Evolutionary conservation across 2,113 vertebrate genomes (phyloP).

Genomic region (Odontophorus gujanensis): DNA sequence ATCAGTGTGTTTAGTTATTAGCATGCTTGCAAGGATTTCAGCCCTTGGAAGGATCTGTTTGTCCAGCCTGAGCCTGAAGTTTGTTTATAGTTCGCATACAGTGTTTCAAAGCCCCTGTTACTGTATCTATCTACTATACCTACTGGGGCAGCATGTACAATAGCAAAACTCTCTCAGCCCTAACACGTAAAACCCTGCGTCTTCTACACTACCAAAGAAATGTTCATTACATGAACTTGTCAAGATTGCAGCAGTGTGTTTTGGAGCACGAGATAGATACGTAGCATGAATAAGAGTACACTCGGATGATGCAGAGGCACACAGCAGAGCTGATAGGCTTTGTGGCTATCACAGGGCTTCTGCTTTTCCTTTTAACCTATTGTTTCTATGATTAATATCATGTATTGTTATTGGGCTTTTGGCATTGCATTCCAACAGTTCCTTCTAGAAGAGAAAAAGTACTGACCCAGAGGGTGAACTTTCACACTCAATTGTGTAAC

Average conservation of each 20-base stretch:
- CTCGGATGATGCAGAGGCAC: not conserved
- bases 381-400: not conserved
- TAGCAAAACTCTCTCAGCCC: not conserved
- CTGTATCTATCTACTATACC: not conserved
- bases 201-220: not conserved
- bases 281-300: not conserved
- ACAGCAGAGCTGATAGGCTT: not conserved
- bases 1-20: not conserved
- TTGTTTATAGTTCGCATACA: not conserved
- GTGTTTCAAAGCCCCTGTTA: not conserved
- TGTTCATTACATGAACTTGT: not conserved
- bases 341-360: not conserved
- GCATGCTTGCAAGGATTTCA: not conserved
- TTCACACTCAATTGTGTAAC: slow-evolving; percentile 7
- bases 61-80: slow-evolving; percentile 11
- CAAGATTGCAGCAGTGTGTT: not conserved
- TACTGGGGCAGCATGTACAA: not conserved
- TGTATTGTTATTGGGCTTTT: slow-evolving; percentile 24
- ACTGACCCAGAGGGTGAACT: slow-evolving; percentile 1
- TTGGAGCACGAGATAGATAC: not conserved
- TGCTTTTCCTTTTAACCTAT: not conserved
- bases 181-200: not conserved
- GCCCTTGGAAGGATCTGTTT: not conserved
- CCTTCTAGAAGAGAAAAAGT: slow-evolving; percentile 27
- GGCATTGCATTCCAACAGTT: not conserved